Evolutionary conservation across 2,888 invertebrate genomes (phyloP), one percentile per base, ranked within the genome.

Genomic region (Perizoma flavofasciatum): DNA sequence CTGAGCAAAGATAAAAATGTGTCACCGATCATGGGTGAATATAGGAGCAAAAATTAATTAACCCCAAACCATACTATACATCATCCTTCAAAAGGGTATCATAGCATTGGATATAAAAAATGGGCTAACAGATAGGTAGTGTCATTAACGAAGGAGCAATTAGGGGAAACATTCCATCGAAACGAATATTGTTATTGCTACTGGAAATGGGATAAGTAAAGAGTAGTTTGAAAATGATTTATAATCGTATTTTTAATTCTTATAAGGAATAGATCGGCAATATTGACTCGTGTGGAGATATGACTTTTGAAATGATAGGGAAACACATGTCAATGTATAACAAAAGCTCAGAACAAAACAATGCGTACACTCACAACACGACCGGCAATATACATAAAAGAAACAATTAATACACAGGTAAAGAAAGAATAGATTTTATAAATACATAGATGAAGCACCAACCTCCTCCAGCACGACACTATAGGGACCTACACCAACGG

Each of bases 401-500:
- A 78, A 81, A 79, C 73, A 72, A 82, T 81, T 79, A 82, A 80
- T 82, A 85, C 84, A 89, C 85, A 87, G 67, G 79, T 81, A 82
- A 62, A 75, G 73, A 81, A 72, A 82, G 69, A 79, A 77, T 73
- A 77, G 82, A 79, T 75, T 69, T 82, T 74, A 81, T 78, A 84
- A 75, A 89, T 87, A 88, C 75, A 88, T 82, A 86, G 84, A 88
- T 89, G 91, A 91, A 91, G 92, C 92, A 91, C 91, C 91, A 91
- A 91, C 92, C 89, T 86, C 84, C 86, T 81, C 79, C 78, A 82
- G 68, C 85, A 83, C 75, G 81, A 78, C 79, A 77, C 79, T 78
- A 81, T 75, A 78, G 77, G 77, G 72, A 71, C 86, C 83, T 88
- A 87, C 86, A 88, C 88, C 87, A 83, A 82, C 81, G 75, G 78